Evolutionary conservation across 2,888 invertebrate genomes (phyloP).

Genomic region (Cheilosia vulpina): DNA sequence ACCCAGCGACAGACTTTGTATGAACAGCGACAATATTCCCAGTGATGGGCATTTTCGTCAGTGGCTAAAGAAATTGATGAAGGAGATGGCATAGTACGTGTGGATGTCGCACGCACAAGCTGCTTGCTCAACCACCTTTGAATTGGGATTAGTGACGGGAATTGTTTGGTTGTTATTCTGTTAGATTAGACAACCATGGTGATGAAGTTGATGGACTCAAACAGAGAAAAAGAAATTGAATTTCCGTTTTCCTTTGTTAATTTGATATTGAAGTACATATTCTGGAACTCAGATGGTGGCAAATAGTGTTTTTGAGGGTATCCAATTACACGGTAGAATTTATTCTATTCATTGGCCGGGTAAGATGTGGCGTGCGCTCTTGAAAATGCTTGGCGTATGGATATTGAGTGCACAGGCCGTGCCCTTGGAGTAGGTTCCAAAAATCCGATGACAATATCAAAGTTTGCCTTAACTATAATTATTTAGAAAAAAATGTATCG

Average conservation of each 20-base stretch:
- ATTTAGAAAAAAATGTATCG: too few species aligned
- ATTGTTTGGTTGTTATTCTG: conserved; percentile 14
- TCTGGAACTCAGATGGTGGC: not conserved
- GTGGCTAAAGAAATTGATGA: conserved; percentile 42
- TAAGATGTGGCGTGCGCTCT: too few species aligned
- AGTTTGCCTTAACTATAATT: not conserved
- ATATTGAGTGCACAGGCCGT: too few species aligned
- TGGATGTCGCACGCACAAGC: conserved; percentile 22
- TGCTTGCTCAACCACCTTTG: conserved; percentile 59
- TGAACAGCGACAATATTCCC: conserved; percentile 40
- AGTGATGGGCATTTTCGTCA: conserved; percentile 36
- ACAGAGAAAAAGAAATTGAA: conserved; percentile 20
- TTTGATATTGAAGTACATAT: conserved; percentile 22
- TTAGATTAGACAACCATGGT: not conserved
- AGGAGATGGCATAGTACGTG: conserved; percentile 26
- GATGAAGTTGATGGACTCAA: conserved; percentile 22
- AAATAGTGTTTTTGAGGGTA: not conserved
- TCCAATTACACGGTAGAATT: not conserved
- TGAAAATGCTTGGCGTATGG: too few species aligned
- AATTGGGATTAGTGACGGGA: conserved; percentile 38
- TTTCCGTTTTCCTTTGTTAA: conserved; percentile 39
- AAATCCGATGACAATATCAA: too few species aligned
- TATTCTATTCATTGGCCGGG: not conserved
- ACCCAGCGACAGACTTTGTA: conserved; percentile 59
- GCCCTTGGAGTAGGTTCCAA: too few species aligned